Conservation (phyloP, 1,140 invertebrate genomes). For the Tetranychus cinnabarinus region DNA sequence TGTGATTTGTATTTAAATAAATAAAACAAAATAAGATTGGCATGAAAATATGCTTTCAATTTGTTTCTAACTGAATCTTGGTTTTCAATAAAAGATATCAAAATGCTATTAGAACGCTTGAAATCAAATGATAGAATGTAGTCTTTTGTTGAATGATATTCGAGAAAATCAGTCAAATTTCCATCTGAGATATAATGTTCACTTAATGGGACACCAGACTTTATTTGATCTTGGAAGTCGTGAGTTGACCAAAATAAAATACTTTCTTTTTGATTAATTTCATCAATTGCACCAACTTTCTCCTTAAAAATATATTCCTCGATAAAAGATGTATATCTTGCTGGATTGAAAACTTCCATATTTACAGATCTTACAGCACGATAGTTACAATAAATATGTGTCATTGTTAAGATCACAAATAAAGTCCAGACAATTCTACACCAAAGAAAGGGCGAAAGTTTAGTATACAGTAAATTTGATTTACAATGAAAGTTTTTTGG, state of each 20-base stretch:
- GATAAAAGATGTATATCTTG: conserved; percentile 39
- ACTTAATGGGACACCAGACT: not conserved
- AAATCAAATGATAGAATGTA: not conserved
- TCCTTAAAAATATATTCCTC: conserved; percentile 28
- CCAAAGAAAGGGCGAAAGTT: conserved; percentile 9
- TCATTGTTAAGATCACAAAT: conserved; percentile 41
- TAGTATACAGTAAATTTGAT: not conserved
- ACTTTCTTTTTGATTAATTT: conserved; percentile 31
- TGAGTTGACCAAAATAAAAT: conserved; percentile 5
- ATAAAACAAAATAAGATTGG: not conserved
- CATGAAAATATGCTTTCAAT: not conserved
- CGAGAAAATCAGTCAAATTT: not conserved
- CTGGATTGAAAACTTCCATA: conserved; percentile 52
- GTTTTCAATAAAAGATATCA: not conserved
- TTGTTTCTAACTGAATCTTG: not conserved
- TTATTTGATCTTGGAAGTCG: not conserved
- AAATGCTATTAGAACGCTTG: not conserved
- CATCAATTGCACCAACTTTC: conserved; percentile 23
- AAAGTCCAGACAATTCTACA: conserved; percentile 37
- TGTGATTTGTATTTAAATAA: not conserved
- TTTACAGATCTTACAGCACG: conserved; percentile 45
- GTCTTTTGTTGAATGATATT: not conserved
- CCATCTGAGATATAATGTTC: not conserved
- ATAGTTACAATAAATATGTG: conserved; percentile 69
- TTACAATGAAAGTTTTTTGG: not conserved